phyloP scores from a whole-genome alignment of 2,797 vertebrate species.

The Sebastes taczanowskii region DNA sequence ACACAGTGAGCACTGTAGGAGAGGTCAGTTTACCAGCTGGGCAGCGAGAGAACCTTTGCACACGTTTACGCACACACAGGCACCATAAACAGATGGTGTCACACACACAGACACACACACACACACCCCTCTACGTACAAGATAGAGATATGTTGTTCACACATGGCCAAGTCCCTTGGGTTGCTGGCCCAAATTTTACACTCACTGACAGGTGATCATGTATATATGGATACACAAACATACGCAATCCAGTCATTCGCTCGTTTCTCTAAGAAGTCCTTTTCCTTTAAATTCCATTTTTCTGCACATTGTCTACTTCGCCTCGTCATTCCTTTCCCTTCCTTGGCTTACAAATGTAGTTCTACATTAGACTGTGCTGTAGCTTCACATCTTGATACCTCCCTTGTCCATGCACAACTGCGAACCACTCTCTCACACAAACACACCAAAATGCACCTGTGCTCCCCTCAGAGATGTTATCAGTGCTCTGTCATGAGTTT shows the following conservation, averaged over 20 bases:
- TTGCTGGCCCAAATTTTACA: slow-evolving; percentile 6
- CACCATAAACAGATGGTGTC: slow-evolving; percentile 62
- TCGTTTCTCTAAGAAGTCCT: neutral
- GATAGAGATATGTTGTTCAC: slow-evolving; percentile 37
- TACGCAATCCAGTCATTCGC: neutral
- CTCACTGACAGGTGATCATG: neutral
- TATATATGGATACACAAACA: neutral
- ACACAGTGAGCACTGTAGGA: slow-evolving; percentile 22
- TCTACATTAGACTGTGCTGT: neutral
- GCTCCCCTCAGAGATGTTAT: slow-evolving; percentile 8
- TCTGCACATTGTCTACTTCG: neutral
- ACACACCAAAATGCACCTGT: neutral
- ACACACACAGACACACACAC: slow-evolving; percentile 15
- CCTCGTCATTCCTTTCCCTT: neutral
- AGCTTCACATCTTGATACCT: slow-evolving; percentile 5
- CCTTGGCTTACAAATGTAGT: neutral
- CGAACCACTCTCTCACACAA: neutral
- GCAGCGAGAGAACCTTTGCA: slow-evolving; percentile 61
- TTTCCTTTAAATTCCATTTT: neutral
- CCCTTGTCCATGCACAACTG: slow-evolving; percentile 2
- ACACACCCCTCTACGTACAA: neutral
- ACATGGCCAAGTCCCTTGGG: slow-evolving; percentile 26
- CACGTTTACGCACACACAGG: slow-evolving; percentile 52
- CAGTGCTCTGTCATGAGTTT: neutral
- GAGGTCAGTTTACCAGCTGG: slow-evolving; percentile 63